A percentile compares a stretch with the other conserved stretches of the same genome.
These are phyloP conservation scores for Coleophora flavipennella DNA, from an alignment of 2,888 invertebrate genomes.

Conservation along the genomic window DNA sequence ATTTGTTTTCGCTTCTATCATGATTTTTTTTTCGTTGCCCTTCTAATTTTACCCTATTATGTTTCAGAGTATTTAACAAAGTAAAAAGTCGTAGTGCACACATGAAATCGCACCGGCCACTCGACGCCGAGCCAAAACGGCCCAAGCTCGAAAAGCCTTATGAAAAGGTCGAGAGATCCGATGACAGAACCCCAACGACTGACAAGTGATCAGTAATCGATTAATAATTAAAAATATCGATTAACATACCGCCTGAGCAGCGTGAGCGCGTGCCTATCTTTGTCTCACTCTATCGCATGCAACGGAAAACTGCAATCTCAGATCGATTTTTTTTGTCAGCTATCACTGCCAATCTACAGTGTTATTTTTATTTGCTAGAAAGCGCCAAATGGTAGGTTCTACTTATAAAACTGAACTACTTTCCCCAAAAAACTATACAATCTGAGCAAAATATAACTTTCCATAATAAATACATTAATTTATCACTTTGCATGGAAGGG, in stretches of 20 bases:
- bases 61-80: conserved; percentile 95
- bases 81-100: conserved; percentile 99
- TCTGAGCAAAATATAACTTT: too few relatives aligned
- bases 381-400: too few relatives aligned
- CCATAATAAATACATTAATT: too few relatives aligned
- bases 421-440: too few relatives aligned
- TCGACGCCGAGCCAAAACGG: conserved; percentile 85
- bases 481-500: too few relatives aligned
- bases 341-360: neutral
- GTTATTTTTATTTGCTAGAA: too few relatives aligned
- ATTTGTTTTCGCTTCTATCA: conserved; percentile 31
- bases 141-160: conserved; percentile 75
- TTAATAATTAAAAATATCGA: conserved; percentile 35
- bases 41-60: conserved; percentile 63
- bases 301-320: too few relatives aligned
- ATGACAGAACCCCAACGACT: conserved; percentile 58
- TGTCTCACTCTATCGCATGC: too few relatives aligned
- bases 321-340: too few relatives aligned
- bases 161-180: conserved; percentile 70
- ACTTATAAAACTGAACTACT: too few relatives aligned
- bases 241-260: conserved; percentile 47
- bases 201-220: conserved; percentile 32
- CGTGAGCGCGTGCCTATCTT: too few relatives aligned
- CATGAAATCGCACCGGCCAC: conserved; percentile 98
- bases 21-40: conserved; percentile 43